Conservation (phyloP, 2,797 vertebrate species). For the Sebastes iracundus region DNA sequence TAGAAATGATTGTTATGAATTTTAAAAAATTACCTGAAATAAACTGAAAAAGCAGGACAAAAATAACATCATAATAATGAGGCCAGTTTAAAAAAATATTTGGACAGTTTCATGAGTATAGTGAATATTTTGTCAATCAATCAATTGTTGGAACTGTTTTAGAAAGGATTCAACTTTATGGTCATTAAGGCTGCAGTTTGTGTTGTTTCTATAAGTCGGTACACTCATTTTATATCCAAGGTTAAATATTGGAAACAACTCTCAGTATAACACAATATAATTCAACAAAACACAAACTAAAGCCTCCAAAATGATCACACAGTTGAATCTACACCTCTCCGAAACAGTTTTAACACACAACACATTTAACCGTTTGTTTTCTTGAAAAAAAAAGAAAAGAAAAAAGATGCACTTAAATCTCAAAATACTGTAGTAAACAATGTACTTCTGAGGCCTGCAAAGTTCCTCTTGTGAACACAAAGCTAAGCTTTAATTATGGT, state of each 20-base stretch:
- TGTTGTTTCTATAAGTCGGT: background rate
- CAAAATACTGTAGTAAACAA: slow-evolving; percentile 22
- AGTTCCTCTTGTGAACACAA: slow-evolving; percentile 10
- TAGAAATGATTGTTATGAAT: background rate
- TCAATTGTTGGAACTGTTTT: background rate
- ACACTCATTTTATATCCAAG: background rate
- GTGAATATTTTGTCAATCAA: background rate
- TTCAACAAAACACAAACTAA: background rate
- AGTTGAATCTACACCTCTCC: background rate
- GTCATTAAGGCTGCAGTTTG: background rate
- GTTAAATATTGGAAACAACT: background rate
- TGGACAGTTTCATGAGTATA: background rate
- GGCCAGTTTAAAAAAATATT: too few relatives aligned
- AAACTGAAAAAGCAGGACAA: background rate
- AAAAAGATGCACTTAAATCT: background rate
- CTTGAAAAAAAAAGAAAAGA: background rate
- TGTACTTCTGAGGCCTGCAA: background rate
- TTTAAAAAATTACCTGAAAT: background rate
- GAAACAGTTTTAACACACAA: background rate
- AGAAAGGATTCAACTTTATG: background rate
- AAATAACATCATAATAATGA: background rate
- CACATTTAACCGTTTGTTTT: background rate
- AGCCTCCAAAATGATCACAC: background rate
- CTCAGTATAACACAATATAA: background rate
- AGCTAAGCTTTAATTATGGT: slow-evolving; percentile 41